These are phyloP conservation scores for Sylvilagus bachmani DNA, from an alignment of 2,113 vertebrate genomes.

Conservation along the genomic window DNA sequence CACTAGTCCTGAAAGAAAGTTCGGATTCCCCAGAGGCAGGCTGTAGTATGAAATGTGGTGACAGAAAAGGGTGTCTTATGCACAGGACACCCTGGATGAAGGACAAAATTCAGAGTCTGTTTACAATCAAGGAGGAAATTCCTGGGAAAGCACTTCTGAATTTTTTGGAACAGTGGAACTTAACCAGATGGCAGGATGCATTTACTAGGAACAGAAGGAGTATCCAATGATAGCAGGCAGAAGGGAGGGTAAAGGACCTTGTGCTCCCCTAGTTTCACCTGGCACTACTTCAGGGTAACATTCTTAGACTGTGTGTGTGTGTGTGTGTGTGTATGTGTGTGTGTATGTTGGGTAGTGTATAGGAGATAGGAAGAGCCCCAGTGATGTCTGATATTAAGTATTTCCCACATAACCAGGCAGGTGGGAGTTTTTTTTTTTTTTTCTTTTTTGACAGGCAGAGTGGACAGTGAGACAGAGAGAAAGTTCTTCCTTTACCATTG, in stretches of 20 bases:
- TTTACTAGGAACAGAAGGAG: not conserved
- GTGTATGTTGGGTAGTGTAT: too few relatives aligned
- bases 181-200: slow-evolving; percentile 20
- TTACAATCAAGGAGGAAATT: not conserved
- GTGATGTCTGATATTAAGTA: slow-evolving; percentile 4
- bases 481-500: too few relatives aligned
- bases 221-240: not conserved
- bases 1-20: not conserved
- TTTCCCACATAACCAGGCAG: not conserved
- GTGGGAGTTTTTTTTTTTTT: too few relatives aligned
- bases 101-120: not conserved
- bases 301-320: not conserved
- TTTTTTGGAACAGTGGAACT: not conserved
- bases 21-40: not conserved
- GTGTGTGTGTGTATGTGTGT: not conserved
- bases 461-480: too few relatives aligned
- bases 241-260: not conserved
- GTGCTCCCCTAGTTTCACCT: not conserved
- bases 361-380: not conserved
- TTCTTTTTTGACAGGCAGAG: too few relatives aligned
- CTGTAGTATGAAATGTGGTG: not conserved
- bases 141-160: not conserved
- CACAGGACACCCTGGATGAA: not conserved
- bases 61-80: not conserved
- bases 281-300: slow-evolving; percentile 5